phyloP scores from a whole-genome alignment of 2,113 vertebrate genomes.

The Zosterops lateralis region DNA sequence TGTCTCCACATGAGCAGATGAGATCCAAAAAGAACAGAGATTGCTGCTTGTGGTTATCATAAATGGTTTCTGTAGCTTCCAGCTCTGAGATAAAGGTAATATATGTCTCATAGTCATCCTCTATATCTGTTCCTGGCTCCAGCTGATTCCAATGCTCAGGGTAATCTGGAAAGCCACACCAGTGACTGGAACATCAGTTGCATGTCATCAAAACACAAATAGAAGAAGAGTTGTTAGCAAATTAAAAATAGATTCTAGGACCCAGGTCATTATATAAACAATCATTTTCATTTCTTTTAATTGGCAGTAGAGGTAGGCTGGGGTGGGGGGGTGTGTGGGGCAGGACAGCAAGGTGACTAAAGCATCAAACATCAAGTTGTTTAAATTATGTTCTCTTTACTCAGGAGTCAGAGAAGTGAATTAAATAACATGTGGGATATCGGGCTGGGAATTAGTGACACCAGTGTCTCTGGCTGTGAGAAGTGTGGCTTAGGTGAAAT shows the following conservation, averaged over 20 bases:
- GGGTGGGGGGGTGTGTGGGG: too few relatives aligned
- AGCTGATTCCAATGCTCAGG: neutral
- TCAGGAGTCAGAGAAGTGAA: neutral
- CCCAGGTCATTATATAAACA: neutral
- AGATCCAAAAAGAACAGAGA: neutral
- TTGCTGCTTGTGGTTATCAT: neutral
- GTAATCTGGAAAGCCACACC: neutral
- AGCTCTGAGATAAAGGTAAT: neutral
- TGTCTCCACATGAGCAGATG: neutral
- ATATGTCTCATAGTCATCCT: neutral
- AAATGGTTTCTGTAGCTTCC: neutral
- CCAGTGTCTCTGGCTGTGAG: neutral
- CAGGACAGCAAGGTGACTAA: neutral
- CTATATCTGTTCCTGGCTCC: rapidly evolving
- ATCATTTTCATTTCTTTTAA: neutral
- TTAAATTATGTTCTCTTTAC: neutral
- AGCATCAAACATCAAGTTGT: neutral
- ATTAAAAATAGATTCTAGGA: neutral
- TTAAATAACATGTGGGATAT: neutral
- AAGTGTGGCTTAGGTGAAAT: neutral
- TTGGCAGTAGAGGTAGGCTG: neutral
- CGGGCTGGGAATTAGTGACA: neutral
- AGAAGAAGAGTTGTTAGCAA: neutral
- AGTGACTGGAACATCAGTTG: neutral
- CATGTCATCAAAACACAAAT: neutral